phyloP scores from a whole-genome alignment of 2,113 vertebrate species.

The Dromas ardeola region DNA sequence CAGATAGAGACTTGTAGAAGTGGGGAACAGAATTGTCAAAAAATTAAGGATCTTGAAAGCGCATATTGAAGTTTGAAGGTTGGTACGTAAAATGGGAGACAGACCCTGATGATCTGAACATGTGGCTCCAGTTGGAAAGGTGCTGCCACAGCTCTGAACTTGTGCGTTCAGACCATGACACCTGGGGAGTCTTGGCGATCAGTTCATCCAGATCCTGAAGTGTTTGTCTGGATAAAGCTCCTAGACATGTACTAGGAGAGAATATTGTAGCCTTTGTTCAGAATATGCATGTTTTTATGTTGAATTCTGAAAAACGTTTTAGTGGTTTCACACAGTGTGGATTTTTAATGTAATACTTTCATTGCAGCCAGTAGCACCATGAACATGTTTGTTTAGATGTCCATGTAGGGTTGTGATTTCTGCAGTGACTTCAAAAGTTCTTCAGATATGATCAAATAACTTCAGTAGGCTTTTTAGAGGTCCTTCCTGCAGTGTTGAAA shows the following conservation, averaged over 20 bases:
- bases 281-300: background rate
- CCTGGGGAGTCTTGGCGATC: background rate
- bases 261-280: background rate
- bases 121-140: background rate
- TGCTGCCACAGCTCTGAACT: background rate
- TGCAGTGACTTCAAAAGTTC: background rate
- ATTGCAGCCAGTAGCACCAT: background rate
- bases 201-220: background rate
- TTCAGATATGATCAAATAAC: background rate
- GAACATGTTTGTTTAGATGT: background rate
- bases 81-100: background rate
- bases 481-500: background rate
- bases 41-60: background rate
- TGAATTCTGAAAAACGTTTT: background rate
- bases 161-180: accelerated
- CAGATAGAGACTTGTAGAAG: background rate
- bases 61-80: background rate
- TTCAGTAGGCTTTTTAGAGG: background rate
- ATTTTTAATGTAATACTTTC: background rate
- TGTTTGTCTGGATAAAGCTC: background rate
- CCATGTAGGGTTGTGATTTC: background rate
- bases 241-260: background rate
- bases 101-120: background rate
- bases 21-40: background rate
- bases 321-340: background rate